A percentile compares a stretch with the other conserved stretches of the same genome.
Evolutionary conservation across 2,113 vertebrate genomes (phyloP).

Genomic region (Illadopsis cleaveri): DNA sequence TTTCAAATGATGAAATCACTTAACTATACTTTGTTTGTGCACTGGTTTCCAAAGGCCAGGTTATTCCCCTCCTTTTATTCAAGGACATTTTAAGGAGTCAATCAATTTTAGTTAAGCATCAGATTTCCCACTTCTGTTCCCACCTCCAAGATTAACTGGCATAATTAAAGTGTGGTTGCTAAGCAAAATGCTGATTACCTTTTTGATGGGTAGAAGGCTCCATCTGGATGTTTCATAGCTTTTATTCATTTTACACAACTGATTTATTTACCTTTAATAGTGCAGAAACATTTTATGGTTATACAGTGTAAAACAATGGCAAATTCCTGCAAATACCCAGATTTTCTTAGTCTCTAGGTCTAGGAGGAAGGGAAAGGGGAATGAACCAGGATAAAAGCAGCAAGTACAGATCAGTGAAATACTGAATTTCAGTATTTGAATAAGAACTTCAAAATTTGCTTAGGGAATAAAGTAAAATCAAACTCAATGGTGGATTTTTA

Average conservation of each 20-base stretch:
- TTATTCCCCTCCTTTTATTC: constrained; percentile 26
- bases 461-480: neutral
- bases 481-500: neutral
- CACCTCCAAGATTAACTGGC: constrained; percentile 40
- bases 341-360: neutral
- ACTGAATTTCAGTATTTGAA: too few species aligned
- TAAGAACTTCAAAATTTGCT: neutral
- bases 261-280: constrained; percentile 31
- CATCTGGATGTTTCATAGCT: constrained; percentile 10
- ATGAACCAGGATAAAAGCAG: neutral
- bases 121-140: constrained; percentile 35
- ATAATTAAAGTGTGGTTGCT: constrained; percentile 55
- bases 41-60: constrained; percentile 31
- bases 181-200: constrained; percentile 56
- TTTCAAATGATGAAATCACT: constrained; percentile 7
- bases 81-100: constrained; percentile 35
- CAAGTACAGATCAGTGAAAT: neutral
- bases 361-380: neutral
- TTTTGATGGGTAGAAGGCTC: constrained; percentile 7
- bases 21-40: constrained; percentile 11
- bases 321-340: neutral
- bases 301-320: neutral
- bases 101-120: constrained; percentile 55
- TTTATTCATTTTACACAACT: constrained; percentile 14
- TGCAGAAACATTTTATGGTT: neutral